Base-by-base conservation (phyloP, 2,797 vertebrate species). In the Crypturellus tataupa region DNA sequence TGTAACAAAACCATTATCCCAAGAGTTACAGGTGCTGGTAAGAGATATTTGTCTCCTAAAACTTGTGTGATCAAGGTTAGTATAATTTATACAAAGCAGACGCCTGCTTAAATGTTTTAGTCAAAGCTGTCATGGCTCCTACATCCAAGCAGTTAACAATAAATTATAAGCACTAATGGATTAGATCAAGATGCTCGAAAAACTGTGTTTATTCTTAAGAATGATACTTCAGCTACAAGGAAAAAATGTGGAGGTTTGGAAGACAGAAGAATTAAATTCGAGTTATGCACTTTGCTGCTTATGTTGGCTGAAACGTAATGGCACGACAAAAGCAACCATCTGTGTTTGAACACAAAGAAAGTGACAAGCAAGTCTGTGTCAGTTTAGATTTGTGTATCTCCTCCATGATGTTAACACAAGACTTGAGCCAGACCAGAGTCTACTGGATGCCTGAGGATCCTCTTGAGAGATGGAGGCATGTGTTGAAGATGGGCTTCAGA, bases 271-370 rank as follows among this genome's bases (percentile, higher is more conserved):
- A 10, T 78, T 62, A 84, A 55, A 72, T 93, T 89, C 71, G 75
- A 80, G 68, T 59, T 58, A 80, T 94, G 78, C 79, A 86, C 85
- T 94, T 86, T 77, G 55, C 62, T 87, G 82, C 80, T 86, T 84
- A 69, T 80, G 79, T 81, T 82, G 94, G 73, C 82, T 94, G 80
- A 91, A 84, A 81, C 39, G 85, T 0, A 3, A 58, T n/a, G 7
- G 78, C 92, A 90, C 71, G 95, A 96, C 90, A 93, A 93, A 96
- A 96, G 87, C 94, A 94, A 80, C 95, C 94, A 94, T 93, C 95
- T 94, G 87, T 93, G 80, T 91, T 95, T 94, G 92, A 96, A 72
- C 80, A 85, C 80, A 89, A 76, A 94, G 92, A 81, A 87, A 94
- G 87, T 83, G 80, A 90, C 79, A 72, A 93, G 89, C 40, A 93